phyloP scores from a whole-genome alignment of 2,888 invertebrate genomes.

The Scaptomyza polygonia region DNA sequence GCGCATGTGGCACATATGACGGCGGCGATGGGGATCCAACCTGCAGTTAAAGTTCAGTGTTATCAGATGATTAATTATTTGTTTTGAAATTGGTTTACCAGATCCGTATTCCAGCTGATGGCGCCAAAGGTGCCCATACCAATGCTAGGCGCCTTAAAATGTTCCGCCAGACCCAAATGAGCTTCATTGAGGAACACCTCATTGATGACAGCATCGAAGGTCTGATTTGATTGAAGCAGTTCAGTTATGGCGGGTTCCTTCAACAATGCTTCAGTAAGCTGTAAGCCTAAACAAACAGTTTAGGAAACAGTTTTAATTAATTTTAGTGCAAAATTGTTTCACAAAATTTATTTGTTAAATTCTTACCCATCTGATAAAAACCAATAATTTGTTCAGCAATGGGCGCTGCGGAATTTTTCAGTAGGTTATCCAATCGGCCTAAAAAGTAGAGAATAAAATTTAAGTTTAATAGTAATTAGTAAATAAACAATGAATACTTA shows the following conservation, averaged over 20 bases:
- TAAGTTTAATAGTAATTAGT: no score
- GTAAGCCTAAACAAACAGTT: conserved; percentile 33
- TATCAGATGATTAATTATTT: background rate
- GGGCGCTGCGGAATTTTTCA: conserved; percentile 40
- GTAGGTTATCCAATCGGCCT: conserved; percentile 44
- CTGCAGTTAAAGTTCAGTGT: conserved; percentile 9
- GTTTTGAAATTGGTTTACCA: conserved; percentile 45
- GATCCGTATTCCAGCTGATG: conserved; percentile 79
- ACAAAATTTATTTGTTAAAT: no score
- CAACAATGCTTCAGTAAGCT: conserved; percentile 62
- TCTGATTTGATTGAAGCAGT: conserved; percentile 77
- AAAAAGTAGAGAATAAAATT: background rate
- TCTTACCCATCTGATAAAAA: conserved; percentile 70
- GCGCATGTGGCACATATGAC: conserved; percentile 79
- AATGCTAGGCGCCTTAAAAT: conserved; percentile 81
- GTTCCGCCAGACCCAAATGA: conserved; percentile 80
- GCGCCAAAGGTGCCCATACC: conserved; percentile 80
- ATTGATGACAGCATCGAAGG: conserved; percentile 83
- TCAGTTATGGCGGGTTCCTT: conserved; percentile 60
- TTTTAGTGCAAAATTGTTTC: no score
- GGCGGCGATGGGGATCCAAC: conserved; percentile 81
- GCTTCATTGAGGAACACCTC: conserved; percentile 84
- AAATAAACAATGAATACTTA: no score
- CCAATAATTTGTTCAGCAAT: conserved; percentile 53
- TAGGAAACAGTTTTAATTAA: no score